A percentile compares a stretch with the other conserved stretches of the same genome.
phyloP scores from a whole-genome alignment of 2,888 invertebrate species.

The Phrixothrix hirtus region DNA sequence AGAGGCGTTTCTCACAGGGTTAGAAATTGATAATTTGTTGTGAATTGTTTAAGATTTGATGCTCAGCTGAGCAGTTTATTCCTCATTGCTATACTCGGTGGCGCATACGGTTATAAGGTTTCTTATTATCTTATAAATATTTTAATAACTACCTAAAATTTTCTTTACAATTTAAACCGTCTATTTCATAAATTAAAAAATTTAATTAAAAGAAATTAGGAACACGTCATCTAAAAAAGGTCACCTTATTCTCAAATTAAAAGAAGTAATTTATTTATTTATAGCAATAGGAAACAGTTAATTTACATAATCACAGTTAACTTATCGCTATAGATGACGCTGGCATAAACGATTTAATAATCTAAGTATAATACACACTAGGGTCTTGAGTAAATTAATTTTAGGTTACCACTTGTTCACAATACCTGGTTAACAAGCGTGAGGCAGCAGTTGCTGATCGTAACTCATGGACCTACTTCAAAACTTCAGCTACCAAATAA shows the following conservation, averaged over 20 bases:
- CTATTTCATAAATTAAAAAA: too few species aligned
- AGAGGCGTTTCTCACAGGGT: constrained; percentile 49
- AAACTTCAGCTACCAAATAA: constrained; percentile 29
- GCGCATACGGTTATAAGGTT: constrained; percentile 7
- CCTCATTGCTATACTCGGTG: constrained; percentile 12
- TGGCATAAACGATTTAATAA: constrained; percentile 35
- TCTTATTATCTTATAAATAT: too few species aligned
- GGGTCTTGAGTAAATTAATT: constrained; percentile 34
- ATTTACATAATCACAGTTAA: too few species aligned
- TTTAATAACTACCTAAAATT: too few species aligned
- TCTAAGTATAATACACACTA: constrained; percentile 25
- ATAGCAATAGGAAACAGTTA: too few species aligned
- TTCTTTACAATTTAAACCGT: too few species aligned
- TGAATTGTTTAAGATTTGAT: constrained; percentile 58
- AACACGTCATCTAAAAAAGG: too few species aligned
- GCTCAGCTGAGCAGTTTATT: constrained; percentile 44
- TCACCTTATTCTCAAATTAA: too few species aligned
- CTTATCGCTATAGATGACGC: constrained; percentile 38
- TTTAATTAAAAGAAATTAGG: too few species aligned
- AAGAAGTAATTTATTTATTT: too few species aligned
- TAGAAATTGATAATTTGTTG: constrained; percentile 58
- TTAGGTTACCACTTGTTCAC: constrained; percentile 36
- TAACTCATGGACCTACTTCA: constrained; percentile 27
- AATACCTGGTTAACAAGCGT: constrained; percentile 35
- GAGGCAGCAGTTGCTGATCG: constrained; percentile 31